Percentiles rank a stretch among this genome's conserved stretches.
These are phyloP conservation scores for Stenodera caucasica DNA, from an alignment of 2,888 invertebrate species.

Conservation along the genomic window DNA sequence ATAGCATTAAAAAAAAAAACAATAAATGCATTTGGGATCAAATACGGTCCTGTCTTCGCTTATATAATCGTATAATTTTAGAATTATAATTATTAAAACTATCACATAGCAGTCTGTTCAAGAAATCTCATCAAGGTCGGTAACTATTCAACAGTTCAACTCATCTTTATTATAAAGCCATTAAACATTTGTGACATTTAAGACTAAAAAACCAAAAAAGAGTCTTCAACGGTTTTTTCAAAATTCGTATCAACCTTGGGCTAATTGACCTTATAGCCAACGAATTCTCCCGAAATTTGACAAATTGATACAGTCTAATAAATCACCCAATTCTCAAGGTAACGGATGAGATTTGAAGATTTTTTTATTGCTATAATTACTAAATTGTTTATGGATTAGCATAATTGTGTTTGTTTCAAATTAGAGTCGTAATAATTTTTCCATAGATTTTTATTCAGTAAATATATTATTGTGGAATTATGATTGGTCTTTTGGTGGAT, in stretches of 20 bases:
- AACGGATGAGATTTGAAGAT: too few relatives aligned
- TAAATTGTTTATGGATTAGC: too few relatives aligned
- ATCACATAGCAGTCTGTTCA: constrained; percentile 18
- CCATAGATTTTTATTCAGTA: too few relatives aligned
- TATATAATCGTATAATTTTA: background rate
- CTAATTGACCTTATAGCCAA: too few relatives aligned
- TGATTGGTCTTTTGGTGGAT: constrained; percentile 42
- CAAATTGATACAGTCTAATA: background rate
- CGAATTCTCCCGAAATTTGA: constrained; percentile 6
- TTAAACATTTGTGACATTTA: constrained; percentile 19
- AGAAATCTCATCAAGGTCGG: constrained; percentile 22
- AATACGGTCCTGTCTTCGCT: background rate
- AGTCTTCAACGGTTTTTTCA: background rate
- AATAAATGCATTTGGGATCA: too few relatives aligned
- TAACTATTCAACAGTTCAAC: constrained; percentile 19
- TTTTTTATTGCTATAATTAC: too few relatives aligned
- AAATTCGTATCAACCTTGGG: constrained; percentile 2
- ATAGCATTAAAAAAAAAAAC: background rate
- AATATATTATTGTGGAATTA: too few relatives aligned
- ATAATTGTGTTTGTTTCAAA: too few relatives aligned
- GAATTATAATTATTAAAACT: background rate
- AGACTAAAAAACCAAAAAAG: background rate
- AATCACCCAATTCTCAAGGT: too few relatives aligned
- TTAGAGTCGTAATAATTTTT: too few relatives aligned
- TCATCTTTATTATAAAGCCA: constrained; percentile 3